Base-by-base conservation (phyloP, 2,113 vertebrate species). In the Mustela nigripes region DNA sequence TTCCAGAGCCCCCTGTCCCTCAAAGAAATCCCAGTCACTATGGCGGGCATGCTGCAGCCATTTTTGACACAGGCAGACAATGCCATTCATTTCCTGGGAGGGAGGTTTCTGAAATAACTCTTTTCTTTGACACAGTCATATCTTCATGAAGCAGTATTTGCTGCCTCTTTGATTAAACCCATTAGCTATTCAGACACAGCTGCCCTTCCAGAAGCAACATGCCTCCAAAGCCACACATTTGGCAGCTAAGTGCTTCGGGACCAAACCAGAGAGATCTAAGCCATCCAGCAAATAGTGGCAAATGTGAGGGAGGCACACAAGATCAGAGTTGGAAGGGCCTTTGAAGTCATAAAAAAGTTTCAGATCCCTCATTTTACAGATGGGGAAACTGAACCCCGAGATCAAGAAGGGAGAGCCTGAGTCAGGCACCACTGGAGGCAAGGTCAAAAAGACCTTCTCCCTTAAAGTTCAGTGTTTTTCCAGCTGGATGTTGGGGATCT, bases 161-260 rank as follows among this genome's bases (percentile, higher is more conserved):
- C 78, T 93, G 91, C 12, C 82, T 81, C 71, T 96, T 97, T 96
- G 81, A 94, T 98, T 74, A 89, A 93, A 93, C 33, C 53, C 89
- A 95, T 97, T 96, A 97, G 82, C 89, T 93, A 89, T 94, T 97
- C 95, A 91, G 85, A 63, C 76, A 87, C 92, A 97, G 85, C 93
- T 95, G 95, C 65, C 88, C 91, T 97, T 97, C 92, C 36, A 67
- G 65, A 45, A 42, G 10, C 22, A 91, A 2, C 26, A 8, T 48
- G 71, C 76, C 53, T 90, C 65, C 78, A n/a, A 97, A 96, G 39
- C 48, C 36, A 53, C 22, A 78, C n/a, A 39, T n/a, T 74, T 31
- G 56, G 45, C 58, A 63, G 50, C 42, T 56, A n/a, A 89, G 33
- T 74, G 78, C 92, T 48, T 88, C 53, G 33, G n/a, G 60, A 78